A percentile compares a stretch with the other conserved stretches of the same genome.
phyloP scores from a whole-genome alignment of 2,113 vertebrate species.

The Alces alces region DNA sequence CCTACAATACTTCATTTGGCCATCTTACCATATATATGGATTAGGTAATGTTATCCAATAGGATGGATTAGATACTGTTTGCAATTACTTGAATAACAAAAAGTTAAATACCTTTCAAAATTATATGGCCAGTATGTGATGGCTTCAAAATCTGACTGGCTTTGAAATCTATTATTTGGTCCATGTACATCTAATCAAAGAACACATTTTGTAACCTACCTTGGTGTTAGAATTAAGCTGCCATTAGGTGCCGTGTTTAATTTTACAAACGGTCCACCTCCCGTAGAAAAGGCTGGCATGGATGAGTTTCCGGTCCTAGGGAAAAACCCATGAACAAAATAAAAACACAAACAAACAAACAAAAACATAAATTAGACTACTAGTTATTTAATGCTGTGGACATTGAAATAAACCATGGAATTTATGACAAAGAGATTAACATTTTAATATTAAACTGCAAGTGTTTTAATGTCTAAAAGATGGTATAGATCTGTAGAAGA shows the following conservation, averaged over 20 bases:
- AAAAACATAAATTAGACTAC: not conserved
- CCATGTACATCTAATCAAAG: not conserved
- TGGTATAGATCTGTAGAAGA: not conserved
- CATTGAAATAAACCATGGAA: not conserved
- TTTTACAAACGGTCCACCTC: slow-evolving; percentile 80
- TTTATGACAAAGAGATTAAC: not conserved
- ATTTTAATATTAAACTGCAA: not conserved
- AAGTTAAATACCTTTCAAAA: not conserved
- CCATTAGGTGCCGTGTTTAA: slow-evolving; percentile 73
- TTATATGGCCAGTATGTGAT: not conserved
- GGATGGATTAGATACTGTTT: not conserved
- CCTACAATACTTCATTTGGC: not conserved
- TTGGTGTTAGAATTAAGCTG: slow-evolving; percentile 74
- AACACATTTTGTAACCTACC: slow-evolving; percentile 63
- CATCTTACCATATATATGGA: not conserved
- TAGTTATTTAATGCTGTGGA: not conserved
- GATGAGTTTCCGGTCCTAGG: slow-evolving; percentile 78
- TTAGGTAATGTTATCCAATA: not conserved
- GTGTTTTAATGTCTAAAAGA: not conserved
- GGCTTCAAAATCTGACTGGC: not conserved
- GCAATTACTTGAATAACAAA: not conserved
- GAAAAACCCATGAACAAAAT: not conserved
- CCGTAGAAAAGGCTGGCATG: slow-evolving; percentile 41
- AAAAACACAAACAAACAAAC: not conserved
- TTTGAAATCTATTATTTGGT: not conserved